Evolutionary conservation across 2,113 vertebrate species (phyloP).

Genomic region (Prionailurus bengalensis): DNA sequence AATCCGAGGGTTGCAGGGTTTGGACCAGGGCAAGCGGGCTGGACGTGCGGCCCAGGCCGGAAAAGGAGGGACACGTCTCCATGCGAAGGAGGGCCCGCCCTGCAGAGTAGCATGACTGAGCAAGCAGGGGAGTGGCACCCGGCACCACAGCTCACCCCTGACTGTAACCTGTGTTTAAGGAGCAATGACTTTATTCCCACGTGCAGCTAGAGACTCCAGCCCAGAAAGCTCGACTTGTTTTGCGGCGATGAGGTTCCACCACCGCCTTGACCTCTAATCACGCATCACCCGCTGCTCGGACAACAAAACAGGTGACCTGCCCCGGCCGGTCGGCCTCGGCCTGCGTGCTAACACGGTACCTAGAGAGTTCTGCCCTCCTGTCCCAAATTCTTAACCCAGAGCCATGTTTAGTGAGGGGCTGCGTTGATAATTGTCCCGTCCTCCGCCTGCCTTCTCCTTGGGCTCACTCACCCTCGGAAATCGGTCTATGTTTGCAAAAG

Average conservation of each 20-base stretch:
- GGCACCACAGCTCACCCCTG: accelerated
- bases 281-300: background rate
- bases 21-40: no score
- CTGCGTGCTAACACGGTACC: accelerated
- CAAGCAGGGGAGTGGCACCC: background rate
- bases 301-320: accelerated
- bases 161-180: accelerated
- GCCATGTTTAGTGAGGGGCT: background rate
- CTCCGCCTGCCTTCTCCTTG: background rate
- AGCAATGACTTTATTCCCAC: accelerated
- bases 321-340: accelerated
- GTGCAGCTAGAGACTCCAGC: accelerated
- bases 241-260: background rate
- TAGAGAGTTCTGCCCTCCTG: accelerated
- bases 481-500: background rate
- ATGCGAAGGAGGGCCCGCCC: no score
- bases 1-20: no score
- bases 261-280: accelerated
- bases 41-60: no score
- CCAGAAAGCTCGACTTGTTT: background rate
- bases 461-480: background rate
- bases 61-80: no score
- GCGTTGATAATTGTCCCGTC: accelerated
- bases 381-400: accelerated
- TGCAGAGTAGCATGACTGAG: no score